Evolutionary conservation across 2,888 invertebrate species (phyloP).

Genomic region (Sylvicola cinctus): DNA sequence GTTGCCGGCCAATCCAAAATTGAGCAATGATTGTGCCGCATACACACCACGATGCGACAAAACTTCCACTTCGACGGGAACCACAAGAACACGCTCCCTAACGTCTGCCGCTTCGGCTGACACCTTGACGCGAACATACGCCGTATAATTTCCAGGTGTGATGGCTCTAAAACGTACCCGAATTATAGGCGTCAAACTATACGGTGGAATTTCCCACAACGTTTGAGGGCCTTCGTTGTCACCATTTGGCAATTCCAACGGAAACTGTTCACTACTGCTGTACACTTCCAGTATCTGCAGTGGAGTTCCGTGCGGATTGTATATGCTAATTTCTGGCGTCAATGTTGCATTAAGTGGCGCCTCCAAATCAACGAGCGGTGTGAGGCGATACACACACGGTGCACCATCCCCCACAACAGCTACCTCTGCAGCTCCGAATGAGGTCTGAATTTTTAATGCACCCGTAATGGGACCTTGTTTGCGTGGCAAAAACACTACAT

Average conservation of each 20-base stretch:
- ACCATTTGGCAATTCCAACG: slow-evolving; percentile 68
- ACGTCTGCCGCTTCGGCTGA: slow-evolving; percentile 11
- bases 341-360: slow-evolving; percentile 83
- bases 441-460: slow-evolving; percentile 82
- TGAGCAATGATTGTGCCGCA: slow-evolving; percentile 51
- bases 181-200: slow-evolving; percentile 71
- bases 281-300: slow-evolving; percentile 71
- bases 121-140: slow-evolving; percentile 44
- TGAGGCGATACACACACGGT: slow-evolving; percentile 76
- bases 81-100: slow-evolving; percentile 32
- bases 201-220: slow-evolving; percentile 82
- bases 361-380: slow-evolving; percentile 76
- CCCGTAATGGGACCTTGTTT: slow-evolving; percentile 75
- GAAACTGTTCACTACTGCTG: slow-evolving; percentile 77
- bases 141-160: slow-evolving; percentile 61
- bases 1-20: slow-evolving; percentile 64
- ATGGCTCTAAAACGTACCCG: slow-evolving; percentile 61
- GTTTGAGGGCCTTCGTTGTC: slow-evolving; percentile 58
- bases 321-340: slow-evolving; percentile 72
- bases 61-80: slow-evolving; percentile 72
- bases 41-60: slow-evolving; percentile 47
- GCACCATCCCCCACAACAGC: slow-evolving; percentile 68
- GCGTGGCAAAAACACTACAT: slow-evolving; percentile 86
- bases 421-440: slow-evolving; percentile 77
- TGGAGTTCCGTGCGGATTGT: slow-evolving; percentile 79